Conservation (phyloP, 2,797 vertebrate genomes). For the Zalophus californianus region DNA sequence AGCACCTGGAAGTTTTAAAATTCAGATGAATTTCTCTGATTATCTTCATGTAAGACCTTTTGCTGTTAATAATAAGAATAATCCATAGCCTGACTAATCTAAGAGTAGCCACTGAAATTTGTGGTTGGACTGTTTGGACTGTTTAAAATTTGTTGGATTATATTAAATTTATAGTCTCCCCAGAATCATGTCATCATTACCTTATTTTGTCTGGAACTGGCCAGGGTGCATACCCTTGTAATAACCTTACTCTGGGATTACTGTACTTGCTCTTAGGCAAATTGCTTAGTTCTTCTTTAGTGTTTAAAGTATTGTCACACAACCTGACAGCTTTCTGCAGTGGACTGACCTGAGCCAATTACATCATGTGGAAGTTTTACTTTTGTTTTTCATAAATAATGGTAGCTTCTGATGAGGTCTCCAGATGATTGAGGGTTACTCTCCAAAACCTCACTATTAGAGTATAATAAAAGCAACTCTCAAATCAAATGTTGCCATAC, state of each 20-base stretch:
- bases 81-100: background rate
- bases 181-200: background rate
- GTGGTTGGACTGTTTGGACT: background rate
- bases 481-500: background rate
- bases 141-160: slow-evolving; percentile 28
- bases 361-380: background rate
- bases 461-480: slow-evolving; percentile 40
- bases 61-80: slow-evolving; percentile 30
- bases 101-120: background rate
- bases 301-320: slow-evolving; percentile 17
- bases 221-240: background rate
- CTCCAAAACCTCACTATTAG: background rate
- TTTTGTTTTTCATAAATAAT: slow-evolving; percentile 29
- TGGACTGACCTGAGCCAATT: background rate
- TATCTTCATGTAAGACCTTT: slow-evolving; percentile 27
- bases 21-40: slow-evolving; percentile 18
- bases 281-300: background rate
- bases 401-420: slow-evolving; percentile 5
- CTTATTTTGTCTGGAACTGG: background rate
- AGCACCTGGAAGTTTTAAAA: slow-evolving; percentile 34
- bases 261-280: background rate
- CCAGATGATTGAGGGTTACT: background rate
- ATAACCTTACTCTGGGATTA: background rate
- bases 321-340: background rate
- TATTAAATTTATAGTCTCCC: background rate